Evolutionary conservation across 2,113 vertebrate species (phyloP).

Genomic region (Notarius quadriscutis): DNA sequence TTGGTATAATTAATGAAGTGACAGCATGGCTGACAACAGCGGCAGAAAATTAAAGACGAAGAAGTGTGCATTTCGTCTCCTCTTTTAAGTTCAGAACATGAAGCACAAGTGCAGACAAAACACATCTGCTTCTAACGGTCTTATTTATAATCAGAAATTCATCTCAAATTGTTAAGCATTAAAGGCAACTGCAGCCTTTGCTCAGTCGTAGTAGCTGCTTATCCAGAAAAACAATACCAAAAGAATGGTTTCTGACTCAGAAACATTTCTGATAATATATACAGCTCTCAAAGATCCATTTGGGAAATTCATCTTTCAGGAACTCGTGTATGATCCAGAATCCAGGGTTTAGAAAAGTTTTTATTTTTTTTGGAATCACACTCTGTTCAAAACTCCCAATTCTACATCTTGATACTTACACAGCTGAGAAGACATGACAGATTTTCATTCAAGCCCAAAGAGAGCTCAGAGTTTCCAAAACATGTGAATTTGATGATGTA

Average conservation of each 20-base stretch:
- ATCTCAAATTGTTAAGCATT: neutral
- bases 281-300: neutral
- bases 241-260: neutral
- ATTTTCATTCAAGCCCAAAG: too few species aligned
- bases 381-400: neutral
- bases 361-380: neutral
- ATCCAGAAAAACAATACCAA: too few species aligned
- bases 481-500: too few species aligned
- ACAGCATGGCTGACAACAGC: neutral
- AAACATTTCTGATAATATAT: neutral
- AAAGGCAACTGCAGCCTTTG: neutral
- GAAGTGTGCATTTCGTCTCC: neutral
- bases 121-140: neutral
- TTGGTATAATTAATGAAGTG: neutral
- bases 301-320: neutral
- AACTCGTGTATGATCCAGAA: neutral
- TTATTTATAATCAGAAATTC: neutral
- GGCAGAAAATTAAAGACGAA: too few species aligned
- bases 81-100: neutral
- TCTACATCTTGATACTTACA: neutral
- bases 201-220: too few species aligned
- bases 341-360: neutral
- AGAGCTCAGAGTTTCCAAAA: too few species aligned
- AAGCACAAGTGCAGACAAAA: neutral
- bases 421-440: neutral